Percentiles rank a stretch among this genome's conserved stretches.
These are phyloP conservation scores for Hirtodrosophila trivittata DNA, from an alignment of 2,888 invertebrate genomes.

Conservation along the genomic window DNA sequence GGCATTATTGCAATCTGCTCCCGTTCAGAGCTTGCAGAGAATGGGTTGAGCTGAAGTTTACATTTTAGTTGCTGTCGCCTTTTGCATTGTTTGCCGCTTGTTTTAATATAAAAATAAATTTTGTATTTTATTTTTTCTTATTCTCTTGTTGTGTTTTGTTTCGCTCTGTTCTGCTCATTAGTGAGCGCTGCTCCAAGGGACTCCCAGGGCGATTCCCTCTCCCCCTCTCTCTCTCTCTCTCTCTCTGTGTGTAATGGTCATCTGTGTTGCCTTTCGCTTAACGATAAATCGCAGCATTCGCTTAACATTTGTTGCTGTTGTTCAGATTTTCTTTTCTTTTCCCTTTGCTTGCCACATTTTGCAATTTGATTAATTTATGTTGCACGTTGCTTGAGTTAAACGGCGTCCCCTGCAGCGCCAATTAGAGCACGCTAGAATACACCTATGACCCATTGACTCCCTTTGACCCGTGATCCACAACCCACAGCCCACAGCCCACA, in stretches of 20 bases:
- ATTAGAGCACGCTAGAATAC: conserved; percentile 41
- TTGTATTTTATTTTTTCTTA: conserved; percentile 2
- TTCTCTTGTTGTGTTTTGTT: conserved; percentile 2
- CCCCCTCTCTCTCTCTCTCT: background rate
- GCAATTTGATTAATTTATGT: conserved; percentile 75
- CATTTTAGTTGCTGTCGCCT: conserved; percentile 48
- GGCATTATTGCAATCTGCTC: conserved; percentile 54
- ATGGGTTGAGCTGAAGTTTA: conserved; percentile 31
- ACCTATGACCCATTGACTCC: conserved; percentile 10
- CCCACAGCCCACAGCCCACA: background rate
- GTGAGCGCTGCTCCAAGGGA: conserved; percentile 16
- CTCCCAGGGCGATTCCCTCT: background rate
- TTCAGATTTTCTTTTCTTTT: conserved; percentile 5
- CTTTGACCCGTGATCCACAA: background rate
- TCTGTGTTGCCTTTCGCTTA: background rate
- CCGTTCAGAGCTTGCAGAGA: background rate
- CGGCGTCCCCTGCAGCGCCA: conserved; percentile 45
- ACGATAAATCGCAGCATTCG: conserved; percentile 25
- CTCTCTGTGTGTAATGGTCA: background rate
- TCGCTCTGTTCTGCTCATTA: conserved; percentile 28
- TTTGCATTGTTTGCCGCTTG: conserved; percentile 40
- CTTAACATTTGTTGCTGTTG: conserved; percentile 41
- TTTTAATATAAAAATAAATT: conserved; percentile 32
- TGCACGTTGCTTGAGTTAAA: conserved; percentile 53
- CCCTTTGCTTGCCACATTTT: conserved; percentile 48